These are phyloP conservation scores for Machimus atricapillus DNA, from an alignment of 2,888 invertebrate species.

Conservation along the genomic window DNA sequence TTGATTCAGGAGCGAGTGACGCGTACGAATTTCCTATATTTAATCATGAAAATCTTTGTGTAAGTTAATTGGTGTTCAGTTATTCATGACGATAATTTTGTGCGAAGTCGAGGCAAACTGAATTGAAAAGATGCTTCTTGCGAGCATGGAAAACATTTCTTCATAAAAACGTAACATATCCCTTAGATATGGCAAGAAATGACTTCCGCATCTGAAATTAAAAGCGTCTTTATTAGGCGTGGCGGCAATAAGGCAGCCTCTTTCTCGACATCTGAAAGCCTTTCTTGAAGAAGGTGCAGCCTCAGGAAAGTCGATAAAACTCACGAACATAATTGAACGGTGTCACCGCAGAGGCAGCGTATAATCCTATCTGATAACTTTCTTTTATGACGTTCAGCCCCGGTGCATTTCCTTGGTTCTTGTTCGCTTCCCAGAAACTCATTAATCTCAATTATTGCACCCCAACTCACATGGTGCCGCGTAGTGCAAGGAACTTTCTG, in stretches of 20 bases:
- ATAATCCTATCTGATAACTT: neutral
- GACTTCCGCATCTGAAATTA: slow-evolving; percentile 14
- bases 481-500: neutral
- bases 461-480: neutral
- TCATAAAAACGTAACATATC: neutral
- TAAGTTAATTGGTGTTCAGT: slow-evolving; percentile 44
- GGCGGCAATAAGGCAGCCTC: neutral
- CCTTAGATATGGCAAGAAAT: slow-evolving; percentile 7
- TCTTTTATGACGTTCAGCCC: neutral
- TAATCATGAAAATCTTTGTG: slow-evolving; percentile 12
- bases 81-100: slow-evolving; percentile 45
- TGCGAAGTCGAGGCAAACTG: neutral
- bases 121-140: neutral
- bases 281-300: neutral
- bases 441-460: slow-evolving; percentile 19
- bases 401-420: neutral
- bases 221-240: neutral
- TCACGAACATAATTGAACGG: neutral
- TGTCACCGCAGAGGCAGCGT: neutral
- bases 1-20: neutral
- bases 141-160: neutral
- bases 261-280: neutral
- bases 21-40: neutral
- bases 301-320: neutral
- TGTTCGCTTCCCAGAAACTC: neutral